Percentiles rank a stretch among this genome's conserved stretches.
Evolutionary conservation across 1,140 invertebrate genomes (phyloP).

Genomic region (Apis florea): DNA sequence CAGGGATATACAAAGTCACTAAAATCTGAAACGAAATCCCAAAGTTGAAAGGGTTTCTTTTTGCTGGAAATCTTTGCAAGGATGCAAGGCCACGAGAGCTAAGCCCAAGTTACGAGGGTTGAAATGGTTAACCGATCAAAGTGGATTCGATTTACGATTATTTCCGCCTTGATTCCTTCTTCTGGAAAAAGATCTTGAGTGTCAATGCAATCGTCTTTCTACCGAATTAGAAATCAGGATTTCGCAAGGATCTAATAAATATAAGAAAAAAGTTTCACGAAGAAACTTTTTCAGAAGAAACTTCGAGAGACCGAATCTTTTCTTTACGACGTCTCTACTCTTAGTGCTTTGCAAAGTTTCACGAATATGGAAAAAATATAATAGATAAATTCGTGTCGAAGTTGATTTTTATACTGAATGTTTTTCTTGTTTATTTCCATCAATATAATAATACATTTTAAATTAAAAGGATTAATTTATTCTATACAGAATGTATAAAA

Average conservation of each 20-base stretch:
- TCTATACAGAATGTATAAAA: too few species aligned
- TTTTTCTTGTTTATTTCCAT: too few species aligned
- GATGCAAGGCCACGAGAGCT: not conserved
- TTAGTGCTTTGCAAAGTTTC: not conserved
- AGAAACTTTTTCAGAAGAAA: not conserved
- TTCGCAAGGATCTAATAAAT: conserved; percentile 51
- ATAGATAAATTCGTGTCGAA: not conserved
- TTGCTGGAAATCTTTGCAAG: conserved; percentile 7
- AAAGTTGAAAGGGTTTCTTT: conserved; percentile 13
- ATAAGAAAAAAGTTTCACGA: conserved; percentile 51
- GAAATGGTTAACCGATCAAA: conserved; percentile 40
- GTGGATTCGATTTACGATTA: conserved; percentile 56
- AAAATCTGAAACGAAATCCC: conserved; percentile 7
- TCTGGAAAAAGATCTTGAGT: not conserved
- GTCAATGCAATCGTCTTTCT: conserved; percentile 34
- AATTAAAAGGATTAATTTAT: too few species aligned
- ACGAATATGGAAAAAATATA: too few species aligned
- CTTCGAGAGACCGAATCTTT: not conserved
- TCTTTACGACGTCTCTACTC: too few species aligned
- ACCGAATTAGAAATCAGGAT: conserved; percentile 51
- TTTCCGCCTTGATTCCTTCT: conserved; percentile 41
- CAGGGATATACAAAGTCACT: not conserved
- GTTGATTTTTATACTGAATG: not conserved
- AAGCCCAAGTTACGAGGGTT: conserved; percentile 54
- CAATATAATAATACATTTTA: too few species aligned